phyloP scores from a whole-genome alignment of 2,888 invertebrate genomes.

The Tinea trinotella region DNA sequence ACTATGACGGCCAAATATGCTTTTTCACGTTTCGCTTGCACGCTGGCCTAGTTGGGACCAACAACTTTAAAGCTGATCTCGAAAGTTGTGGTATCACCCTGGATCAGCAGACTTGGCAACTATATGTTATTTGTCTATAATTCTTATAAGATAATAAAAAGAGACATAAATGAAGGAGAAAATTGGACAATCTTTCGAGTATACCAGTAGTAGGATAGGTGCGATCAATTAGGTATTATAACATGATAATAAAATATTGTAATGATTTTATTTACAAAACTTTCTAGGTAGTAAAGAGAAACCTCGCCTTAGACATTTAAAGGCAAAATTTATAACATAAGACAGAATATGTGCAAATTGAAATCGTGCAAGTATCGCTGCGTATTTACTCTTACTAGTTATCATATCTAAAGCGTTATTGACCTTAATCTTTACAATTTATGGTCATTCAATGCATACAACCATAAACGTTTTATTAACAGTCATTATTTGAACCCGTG shows the following conservation, averaged over 20 bases:
- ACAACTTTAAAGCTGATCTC: too few relatives aligned
- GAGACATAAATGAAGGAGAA: too few relatives aligned
- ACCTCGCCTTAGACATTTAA: not conserved
- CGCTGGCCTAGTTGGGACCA: too few relatives aligned
- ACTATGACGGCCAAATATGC: too few relatives aligned
- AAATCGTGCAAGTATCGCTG: conserved; percentile 23
- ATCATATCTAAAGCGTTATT: conserved; percentile 62
- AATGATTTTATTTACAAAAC: conserved; percentile 5
- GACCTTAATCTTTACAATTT: conserved; percentile 66
- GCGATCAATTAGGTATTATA: not conserved
- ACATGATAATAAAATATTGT: conserved; percentile 4
- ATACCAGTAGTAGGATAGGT: too few relatives aligned
- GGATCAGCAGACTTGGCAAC: too few relatives aligned
- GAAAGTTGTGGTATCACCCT: too few relatives aligned
- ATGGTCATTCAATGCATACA: conserved; percentile 57
- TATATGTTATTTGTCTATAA: too few relatives aligned
- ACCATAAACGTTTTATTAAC: conserved; percentile 63
- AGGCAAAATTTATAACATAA: conserved; percentile 2
- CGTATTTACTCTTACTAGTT: conserved; percentile 43
- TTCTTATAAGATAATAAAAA: too few relatives aligned
- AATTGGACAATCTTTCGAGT: too few relatives aligned
- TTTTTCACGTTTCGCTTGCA: too few relatives aligned
- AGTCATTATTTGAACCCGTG: conserved; percentile 52
- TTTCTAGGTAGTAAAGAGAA: conserved; percentile 6
- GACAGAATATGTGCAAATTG: conserved; percentile 12